Base-by-base conservation (phyloP, 1,140 invertebrate genomes). In the Lerema accius region DNA sequence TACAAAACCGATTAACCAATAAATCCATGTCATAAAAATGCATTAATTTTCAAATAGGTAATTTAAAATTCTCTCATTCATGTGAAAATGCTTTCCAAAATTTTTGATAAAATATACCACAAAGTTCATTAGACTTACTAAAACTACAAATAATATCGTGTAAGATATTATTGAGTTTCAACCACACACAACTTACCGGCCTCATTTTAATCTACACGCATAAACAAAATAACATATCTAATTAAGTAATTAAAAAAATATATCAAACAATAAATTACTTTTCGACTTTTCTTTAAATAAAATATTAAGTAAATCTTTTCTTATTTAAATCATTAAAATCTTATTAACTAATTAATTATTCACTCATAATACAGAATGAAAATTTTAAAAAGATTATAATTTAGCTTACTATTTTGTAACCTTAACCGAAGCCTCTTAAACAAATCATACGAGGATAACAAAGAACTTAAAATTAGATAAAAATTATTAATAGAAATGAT, bases 101-200 rank as follows among this genome's bases (percentile, higher is more conserved):
- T n/a, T n/a, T n/a, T n/a, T n/a, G n/a, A n/a, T n/a, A n/a, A n/a
- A n/a, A n/a, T n/a, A n/a, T n/a, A n/a, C n/a, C n/a, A n/a, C n/a
- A n/a, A n/a, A n/a, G n/a, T n/a, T n/a, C n/a, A n/a, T n/a, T n/a
- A n/a, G n/a, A n/a, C n/a, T n/a, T 14, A n/a, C 14, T 10, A 19
- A 73, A 78, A 78, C 76, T 65, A n/a, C 65, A 65, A 65, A 55
- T 71, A 75, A 56, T 79, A 79, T 79, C 67, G 40, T 10, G 15
- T 1, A 43, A 14, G 63, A 79, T 76, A 76, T 46, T 72, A 73
- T 16, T 15, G 67, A 69, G 77, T 80, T 77, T 70, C 60, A 9
- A 35, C 14, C 37, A 63, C 35, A 10, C 14, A 23, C 16, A 15
- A 23, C 6, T 45, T 10, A 16, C 9, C 17, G 49, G 55, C 1